Conservation (phyloP, 1,140 invertebrate species). For the Penaeus chinensis region DNA sequence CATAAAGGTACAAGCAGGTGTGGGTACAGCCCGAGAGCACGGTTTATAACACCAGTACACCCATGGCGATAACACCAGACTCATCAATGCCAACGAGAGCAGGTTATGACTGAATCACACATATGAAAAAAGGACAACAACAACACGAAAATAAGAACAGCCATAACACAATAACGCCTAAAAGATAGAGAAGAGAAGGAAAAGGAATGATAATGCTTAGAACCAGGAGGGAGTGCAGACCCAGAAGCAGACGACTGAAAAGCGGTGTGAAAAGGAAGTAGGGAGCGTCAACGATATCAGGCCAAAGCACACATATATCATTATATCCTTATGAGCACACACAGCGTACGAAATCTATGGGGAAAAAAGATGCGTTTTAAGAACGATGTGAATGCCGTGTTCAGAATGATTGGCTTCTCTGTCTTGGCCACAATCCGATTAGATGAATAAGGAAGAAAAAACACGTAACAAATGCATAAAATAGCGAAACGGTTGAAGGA, state of each 20-base stretch:
- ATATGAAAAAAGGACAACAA: no score
- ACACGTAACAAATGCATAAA: background rate
- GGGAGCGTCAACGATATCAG: background rate
- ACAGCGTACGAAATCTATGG: no score
- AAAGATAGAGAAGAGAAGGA: background rate
- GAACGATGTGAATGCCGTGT: background rate
- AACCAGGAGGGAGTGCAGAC: background rate
- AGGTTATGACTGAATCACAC: no score
- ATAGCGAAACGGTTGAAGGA: background rate
- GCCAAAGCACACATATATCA: no score
- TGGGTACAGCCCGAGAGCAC: no score
- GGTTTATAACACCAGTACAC: no score
- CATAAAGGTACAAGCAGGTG: no score
- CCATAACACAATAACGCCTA: background rate
- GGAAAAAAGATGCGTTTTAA: background rate
- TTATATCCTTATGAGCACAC: no score
- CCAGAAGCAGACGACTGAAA: background rate
- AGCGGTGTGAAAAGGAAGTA: background rate
- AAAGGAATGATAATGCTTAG: background rate
- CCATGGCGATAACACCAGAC: no score
- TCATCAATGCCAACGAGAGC: no score
- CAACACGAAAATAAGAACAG: background rate
- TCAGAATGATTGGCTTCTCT: no score
- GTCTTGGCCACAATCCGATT: no score
- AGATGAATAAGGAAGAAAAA: background rate